Base-by-base conservation (phyloP, 2,113 vertebrate genomes). In the Pangasianodon hypophthalmus region DNA sequence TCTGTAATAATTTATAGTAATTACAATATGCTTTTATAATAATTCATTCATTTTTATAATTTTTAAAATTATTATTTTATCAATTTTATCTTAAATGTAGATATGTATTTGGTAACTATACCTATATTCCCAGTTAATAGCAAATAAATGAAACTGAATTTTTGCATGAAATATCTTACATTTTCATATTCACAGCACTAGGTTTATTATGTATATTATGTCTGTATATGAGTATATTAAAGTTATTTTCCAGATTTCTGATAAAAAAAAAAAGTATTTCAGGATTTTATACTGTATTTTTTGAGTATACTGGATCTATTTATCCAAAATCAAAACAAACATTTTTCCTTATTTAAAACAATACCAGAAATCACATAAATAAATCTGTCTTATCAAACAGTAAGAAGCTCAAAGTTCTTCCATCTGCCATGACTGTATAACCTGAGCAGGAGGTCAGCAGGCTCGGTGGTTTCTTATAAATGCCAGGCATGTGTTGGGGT, bases 401-500 rank as follows among this genome's bases (percentile, higher is more conserved):
- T 62, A n/a, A 52, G 79, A 71, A 4, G 44, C 11, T 54, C 11
- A 54, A 32, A 7, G 67, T 64, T 64, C 82, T 52, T 85, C 9
- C 2, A 2, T 62, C 4, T 48, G 21, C 14, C 8, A 2, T 77
- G 83, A 48, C 41, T 62, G 18, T 50, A n/a, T 77, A 80, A 85
- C 71, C 24, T 54, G 58, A 86, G 73, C 54, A 86, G 82, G 52
- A 75, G 71, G 83, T 85, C 69, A 86, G 18, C 26, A 37, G 29
- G 6, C 29, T 85, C 46, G 3, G 41, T 85, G 69, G n/a, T 79
- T 77, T 89, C 71, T 85, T 50, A 75, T 73, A 86, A 77, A 84
- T 58, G 48, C 58, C 56, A 85, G 83, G 29, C 46, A 56, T 89
- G 73, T 67, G 84, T 81, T 86, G 69, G 46, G 60, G 58, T 79